A percentile compares a stretch with the other conserved stretches of the same genome.
Conservation (phyloP, 2,113 vertebrate species). For the Xiphorhynchus elegans region DNA sequence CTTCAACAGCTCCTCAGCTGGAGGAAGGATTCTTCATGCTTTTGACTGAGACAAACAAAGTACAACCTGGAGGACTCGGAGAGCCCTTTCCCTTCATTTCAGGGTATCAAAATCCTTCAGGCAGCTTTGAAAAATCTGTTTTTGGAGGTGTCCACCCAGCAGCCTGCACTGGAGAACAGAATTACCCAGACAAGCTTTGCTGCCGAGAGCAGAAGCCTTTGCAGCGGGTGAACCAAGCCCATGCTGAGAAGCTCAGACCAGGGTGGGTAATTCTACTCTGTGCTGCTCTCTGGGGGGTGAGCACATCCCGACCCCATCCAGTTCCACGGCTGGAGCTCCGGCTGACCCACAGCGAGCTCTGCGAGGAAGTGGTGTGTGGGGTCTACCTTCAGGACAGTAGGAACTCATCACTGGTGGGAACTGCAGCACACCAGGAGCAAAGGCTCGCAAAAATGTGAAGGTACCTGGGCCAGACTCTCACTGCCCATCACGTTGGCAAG, state of each 20-base stretch:
- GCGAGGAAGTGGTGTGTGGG: rapidly evolving
- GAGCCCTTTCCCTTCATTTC: neutral
- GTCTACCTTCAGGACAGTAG: neutral
- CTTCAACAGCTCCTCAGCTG: slow-evolving; percentile 46
- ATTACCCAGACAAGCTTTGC: neutral
- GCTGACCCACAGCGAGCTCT: neutral
- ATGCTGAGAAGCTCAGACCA: neutral
- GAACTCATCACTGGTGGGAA: neutral
- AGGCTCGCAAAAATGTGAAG: neutral
- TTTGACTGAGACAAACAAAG: slow-evolving; percentile 28
- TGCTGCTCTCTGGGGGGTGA: neutral
- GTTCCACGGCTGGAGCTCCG: neutral
- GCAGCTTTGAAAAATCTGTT: neutral
- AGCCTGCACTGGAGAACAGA: neutral
- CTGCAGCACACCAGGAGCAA: neutral
- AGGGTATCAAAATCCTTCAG: slow-evolving; percentile 24
- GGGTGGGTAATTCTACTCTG: rapidly evolving
- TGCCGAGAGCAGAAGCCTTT: neutral
- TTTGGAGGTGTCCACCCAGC: neutral
- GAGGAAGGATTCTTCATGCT: slow-evolving; percentile 32
- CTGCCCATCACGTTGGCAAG: neutral
- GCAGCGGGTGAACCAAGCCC: neutral
- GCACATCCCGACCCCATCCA: neutral
- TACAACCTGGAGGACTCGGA: neutral
- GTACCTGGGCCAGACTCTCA: neutral